phyloP scores from a whole-genome alignment of 2,888 invertebrate genomes.

The Lasioglossum figueresi region DNA sequence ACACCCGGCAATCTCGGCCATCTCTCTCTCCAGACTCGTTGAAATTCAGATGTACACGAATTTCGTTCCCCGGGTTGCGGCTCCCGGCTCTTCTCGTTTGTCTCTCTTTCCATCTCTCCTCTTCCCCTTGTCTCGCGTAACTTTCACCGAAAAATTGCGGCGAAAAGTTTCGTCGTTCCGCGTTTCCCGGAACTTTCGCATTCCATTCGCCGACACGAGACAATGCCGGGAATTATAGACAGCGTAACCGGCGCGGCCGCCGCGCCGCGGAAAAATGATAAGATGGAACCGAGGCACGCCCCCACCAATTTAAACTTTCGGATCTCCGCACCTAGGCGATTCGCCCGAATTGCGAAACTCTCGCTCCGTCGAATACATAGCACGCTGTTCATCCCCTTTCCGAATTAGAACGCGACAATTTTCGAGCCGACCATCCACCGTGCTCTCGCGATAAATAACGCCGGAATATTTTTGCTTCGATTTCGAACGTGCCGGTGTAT shows the following conservation, averaged over 20 bases:
- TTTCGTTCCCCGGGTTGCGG: conserved; percentile 9
- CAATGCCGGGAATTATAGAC: conserved; percentile 8
- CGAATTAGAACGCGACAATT: not conserved
- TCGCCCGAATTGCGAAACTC: not conserved
- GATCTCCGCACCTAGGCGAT: not conserved
- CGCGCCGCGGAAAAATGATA: not conserved
- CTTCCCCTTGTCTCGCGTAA: not conserved
- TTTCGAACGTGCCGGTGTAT: not conserved
- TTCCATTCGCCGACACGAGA: conserved; percentile 7
- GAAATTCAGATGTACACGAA: conserved; percentile 35
- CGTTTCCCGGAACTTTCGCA: conserved; percentile 4
- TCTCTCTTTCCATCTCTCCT: not conserved
- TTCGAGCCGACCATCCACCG: not conserved
- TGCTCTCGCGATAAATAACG: not conserved
- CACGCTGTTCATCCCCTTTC: not conserved
- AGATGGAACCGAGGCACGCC: not conserved
- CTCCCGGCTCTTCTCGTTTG: not conserved
- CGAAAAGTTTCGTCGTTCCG: not conserved
- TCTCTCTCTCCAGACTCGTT: conserved; percentile 15
- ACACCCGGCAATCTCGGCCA: conserved; percentile 13
- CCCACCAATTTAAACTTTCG: not conserved
- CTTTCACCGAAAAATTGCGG: conserved; percentile 10
- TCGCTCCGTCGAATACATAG: not conserved
- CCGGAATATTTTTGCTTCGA: not conserved
- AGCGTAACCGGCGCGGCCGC: not conserved